A percentile compares a stretch with the other conserved stretches of the same genome.
Conservation (phyloP, 2,113 vertebrate genomes). For the Aythya baeri region DNA sequence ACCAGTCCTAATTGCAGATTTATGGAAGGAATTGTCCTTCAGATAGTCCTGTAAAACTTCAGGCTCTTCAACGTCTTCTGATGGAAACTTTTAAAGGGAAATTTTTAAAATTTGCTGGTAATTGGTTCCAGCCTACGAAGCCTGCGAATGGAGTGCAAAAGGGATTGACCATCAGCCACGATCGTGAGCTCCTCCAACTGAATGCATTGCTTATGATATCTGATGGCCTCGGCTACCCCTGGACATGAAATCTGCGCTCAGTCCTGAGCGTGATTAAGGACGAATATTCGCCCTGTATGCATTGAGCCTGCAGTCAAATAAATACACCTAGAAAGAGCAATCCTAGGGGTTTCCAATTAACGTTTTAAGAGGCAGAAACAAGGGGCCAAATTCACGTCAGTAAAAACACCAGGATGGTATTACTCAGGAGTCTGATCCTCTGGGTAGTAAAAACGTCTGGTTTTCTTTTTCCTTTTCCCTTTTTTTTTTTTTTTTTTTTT, state of each 20-base stretch:
- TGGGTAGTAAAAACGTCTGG: neutral
- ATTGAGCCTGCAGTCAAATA: neutral
- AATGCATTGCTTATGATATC: neutral
- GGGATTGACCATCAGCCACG: neutral
- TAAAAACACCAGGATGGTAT: neutral
- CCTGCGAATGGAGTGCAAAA: neutral
- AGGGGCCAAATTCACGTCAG: neutral
- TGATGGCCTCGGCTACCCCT: neutral
- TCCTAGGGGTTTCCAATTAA: neutral
- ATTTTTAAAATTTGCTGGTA: neutral
- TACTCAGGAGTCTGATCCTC: neutral
- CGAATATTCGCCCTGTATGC: neutral
- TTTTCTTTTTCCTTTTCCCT: neutral
- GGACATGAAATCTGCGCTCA: neutral
- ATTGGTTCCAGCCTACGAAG: neutral
- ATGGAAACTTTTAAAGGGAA: neutral
- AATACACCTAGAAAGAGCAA: neutral
- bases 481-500: fast-evolving
- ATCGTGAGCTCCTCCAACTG: neutral
- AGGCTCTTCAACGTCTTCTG: neutral
- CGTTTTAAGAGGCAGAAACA: neutral
- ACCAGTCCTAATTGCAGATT: neutral
- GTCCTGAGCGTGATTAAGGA: neutral
- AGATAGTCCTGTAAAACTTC: neutral
- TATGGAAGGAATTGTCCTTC: neutral